Percentiles rank a stretch among this genome's conserved stretches.
Evolutionary conservation across 1,140 invertebrate species (phyloP).

Genomic region (Aradophagus sp.): DNA sequence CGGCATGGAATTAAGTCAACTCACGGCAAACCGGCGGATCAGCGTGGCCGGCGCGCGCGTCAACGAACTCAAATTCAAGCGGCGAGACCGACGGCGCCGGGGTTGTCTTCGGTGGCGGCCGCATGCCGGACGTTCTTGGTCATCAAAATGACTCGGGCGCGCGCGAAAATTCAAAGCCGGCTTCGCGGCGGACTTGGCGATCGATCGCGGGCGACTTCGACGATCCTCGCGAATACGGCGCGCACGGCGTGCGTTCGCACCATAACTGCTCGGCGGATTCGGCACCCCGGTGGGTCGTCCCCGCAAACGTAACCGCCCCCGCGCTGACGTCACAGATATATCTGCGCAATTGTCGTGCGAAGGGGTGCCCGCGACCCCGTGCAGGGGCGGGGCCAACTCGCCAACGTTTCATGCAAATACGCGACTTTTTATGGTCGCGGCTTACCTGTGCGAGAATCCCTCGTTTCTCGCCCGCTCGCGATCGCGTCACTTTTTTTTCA

Average conservation of each 20-base stretch:
- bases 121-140: no score
- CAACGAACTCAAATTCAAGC: no score
- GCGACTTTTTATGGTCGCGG: slow-evolving; percentile 11
- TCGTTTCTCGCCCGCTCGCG: not conserved
- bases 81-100: no score
- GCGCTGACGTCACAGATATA: slow-evolving; percentile 59
- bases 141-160: slow-evolving; percentile 15
- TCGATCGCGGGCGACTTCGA: slow-evolving; percentile 11
- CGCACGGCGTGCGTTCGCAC: slow-evolving; percentile 16
- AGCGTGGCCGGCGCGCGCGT: no score
- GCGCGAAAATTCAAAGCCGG: no score
- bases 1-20: no score
- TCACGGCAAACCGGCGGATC: no score
- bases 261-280: slow-evolving; percentile 38
- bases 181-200: no score
- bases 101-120: no score
- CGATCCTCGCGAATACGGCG: slow-evolving; percentile 1
- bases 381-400: slow-evolving; percentile 60
- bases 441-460: slow-evolving; percentile 10
- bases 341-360: slow-evolving; percentile 61
- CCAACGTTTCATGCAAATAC: slow-evolving; percentile 38
- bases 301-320: slow-evolving; percentile 63
- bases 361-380: slow-evolving; percentile 49
- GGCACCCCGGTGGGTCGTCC: slow-evolving; percentile 59
- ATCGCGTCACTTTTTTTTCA: no score